Conservation (phyloP, 2,113 vertebrate genomes). For the Phasianus colchicus region DNA sequence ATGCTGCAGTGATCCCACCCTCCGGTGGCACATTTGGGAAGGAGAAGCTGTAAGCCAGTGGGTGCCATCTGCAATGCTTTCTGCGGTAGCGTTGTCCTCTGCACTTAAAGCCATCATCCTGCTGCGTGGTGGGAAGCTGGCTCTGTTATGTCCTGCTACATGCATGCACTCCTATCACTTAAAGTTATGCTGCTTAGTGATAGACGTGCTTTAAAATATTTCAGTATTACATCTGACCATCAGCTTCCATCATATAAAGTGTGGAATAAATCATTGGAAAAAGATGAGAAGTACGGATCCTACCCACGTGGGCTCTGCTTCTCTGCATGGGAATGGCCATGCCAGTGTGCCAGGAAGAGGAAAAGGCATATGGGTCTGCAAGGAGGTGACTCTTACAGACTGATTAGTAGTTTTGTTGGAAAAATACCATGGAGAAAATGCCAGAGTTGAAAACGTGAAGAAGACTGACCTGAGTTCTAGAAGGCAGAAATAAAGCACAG, state of each 20-base stretch:
- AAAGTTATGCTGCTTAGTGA: neutral
- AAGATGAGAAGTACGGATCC: neutral
- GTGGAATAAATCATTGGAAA: constrained; percentile 24
- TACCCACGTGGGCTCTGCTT: neutral
- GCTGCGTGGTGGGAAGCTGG: neutral
- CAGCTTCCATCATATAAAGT: neutral
- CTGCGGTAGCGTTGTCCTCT: neutral
- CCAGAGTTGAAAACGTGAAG: neutral
- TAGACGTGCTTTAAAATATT: neutral
- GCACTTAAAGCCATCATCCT: neutral
- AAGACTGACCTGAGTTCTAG: neutral
- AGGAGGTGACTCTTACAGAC: neutral
- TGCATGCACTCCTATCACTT: neutral
- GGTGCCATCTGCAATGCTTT: neutral
- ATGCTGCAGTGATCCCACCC: neutral
- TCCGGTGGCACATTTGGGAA: neutral
- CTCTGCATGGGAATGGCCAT: neutral
- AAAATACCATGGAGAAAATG: neutral
- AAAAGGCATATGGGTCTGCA: neutral
- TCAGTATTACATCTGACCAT: constrained; percentile 50
- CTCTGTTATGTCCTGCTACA: neutral
- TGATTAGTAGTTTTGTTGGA: neutral
- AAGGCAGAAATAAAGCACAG: neutral
- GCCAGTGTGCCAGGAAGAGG: neutral
- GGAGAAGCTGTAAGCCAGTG: neutral